These are phyloP conservation scores for Phalacrocorax aristotelis DNA, from an alignment of 2,113 vertebrate genomes.

Conservation along the genomic window DNA sequence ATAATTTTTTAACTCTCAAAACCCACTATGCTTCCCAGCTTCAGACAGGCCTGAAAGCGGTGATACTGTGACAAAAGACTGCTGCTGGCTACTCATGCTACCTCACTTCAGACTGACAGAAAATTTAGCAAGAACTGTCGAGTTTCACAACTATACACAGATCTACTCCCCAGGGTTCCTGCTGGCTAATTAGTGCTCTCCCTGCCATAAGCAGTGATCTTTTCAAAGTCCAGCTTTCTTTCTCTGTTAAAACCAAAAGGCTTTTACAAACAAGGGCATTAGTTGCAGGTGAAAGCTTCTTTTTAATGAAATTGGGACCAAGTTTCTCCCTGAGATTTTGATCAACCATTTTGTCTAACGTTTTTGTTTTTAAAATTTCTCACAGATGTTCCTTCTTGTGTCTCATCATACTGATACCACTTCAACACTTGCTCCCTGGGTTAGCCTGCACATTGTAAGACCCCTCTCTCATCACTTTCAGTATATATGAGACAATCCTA, in stretches of 20 bases:
- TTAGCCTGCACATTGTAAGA: neutral
- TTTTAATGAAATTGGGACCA: neutral
- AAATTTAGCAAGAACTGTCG: neutral
- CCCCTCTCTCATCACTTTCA: neutral
- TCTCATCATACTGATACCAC: neutral
- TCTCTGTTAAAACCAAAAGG: neutral
- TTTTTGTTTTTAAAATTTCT: neutral
- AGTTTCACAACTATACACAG: neutral
- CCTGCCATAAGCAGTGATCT: neutral
- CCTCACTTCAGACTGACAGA: neutral
- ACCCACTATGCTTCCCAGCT: neutral
- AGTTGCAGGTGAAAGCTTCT: neutral
- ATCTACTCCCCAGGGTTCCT: neutral
- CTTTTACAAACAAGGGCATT: neutral
- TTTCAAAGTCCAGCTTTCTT: neutral
- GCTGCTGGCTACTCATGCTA: neutral
- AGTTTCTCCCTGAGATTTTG: neutral
- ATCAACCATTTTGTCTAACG: neutral
- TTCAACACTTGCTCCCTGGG: neutral
- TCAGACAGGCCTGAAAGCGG: neutral
- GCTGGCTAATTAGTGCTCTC: constrained; percentile 3
- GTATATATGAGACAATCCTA: neutral
- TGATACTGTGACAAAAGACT: neutral
- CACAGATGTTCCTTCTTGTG: neutral
- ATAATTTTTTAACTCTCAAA: neutral